Conservation (phyloP, 2,888 invertebrate species). For the Metacarcinus magister region DNA sequence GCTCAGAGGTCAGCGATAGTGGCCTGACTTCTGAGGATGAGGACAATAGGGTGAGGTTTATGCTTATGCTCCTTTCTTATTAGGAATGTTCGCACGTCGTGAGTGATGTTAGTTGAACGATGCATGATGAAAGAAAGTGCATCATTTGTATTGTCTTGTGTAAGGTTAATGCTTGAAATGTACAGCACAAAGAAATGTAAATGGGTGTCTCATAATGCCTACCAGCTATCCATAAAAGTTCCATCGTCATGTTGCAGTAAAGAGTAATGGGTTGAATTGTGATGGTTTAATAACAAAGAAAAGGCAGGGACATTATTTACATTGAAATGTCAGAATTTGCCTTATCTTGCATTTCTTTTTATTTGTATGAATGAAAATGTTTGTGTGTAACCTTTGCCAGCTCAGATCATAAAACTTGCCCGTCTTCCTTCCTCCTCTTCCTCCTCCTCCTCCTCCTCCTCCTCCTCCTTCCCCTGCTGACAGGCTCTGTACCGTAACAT, state of each 20-base stretch:
- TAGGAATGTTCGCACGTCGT: background rate
- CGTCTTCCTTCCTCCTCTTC: background rate
- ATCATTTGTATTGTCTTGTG: background rate
- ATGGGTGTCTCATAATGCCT: background rate
- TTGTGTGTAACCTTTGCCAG: background rate
- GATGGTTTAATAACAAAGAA: background rate
- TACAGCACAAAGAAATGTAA: background rate
- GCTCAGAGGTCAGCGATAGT: slow-evolving; percentile 81
- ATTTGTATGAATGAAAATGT: background rate
- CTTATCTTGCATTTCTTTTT: background rate
- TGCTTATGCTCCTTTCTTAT: background rate
- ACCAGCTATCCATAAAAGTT: background rate
- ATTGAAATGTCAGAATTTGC: background rate
- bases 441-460: background rate
- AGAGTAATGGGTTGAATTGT: background rate
- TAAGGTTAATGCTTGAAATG: background rate
- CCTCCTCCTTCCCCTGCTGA: background rate
- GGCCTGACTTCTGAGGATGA: slow-evolving; percentile 81
- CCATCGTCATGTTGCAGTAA: background rate
- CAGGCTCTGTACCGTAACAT: slow-evolving; percentile 77
- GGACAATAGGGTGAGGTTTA: slow-evolving; percentile 75
- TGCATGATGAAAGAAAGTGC: background rate
- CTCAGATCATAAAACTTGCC: background rate
- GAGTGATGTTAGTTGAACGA: background rate
- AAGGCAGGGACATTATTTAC: background rate